Base-by-base conservation (phyloP, 2,113 vertebrate species). In the Hipposideros armiger region DNA sequence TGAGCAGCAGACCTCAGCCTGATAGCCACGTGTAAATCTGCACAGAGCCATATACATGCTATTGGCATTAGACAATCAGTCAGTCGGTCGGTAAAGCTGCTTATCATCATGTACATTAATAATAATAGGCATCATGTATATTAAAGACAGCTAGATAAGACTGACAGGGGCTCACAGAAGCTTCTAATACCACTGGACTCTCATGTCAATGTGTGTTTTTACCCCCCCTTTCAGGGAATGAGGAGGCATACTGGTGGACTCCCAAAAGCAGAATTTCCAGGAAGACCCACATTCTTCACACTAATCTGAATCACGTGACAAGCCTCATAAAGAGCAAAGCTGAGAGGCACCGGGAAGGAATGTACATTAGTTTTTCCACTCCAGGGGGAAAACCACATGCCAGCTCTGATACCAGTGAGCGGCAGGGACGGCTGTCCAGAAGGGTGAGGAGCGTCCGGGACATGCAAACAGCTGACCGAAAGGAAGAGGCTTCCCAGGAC, bases 221-320 rank as follows among this genome's bases (percentile, higher is more conserved):
- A 81, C 88, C 47, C 45, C 50, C 17, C 11, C 32, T 98, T 98
- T n/a, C 96, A 99, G 98, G 96, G 42, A 95, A 83, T 0, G 11
- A 91, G 26, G 82, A 87, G 52, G 67, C 95, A n/a, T 83, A 86
- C 40, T 98, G 98, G 99, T 99, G 98, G 99, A 99, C 96, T 1
- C 98, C 98, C 45, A 88, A 73, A 47, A 99, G 98, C 95, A 97
- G 97, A 92, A 96, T 96, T 92, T 96, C 96, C 42, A 91, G 96
- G 94, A 84, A 95, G 26, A 90, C 90, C 0, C 82, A 67, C 30
- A 96, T 88, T 83, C 92, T 95, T 96, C 97, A 87, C 30, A 36
- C 97, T 66, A 64, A 95, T 16, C n/a, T 92, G 13, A 91, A 86
- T 82, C 67, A 81, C 26, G 80, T 0, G 72, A 97, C 83, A 76